Base-by-base conservation (phyloP, 53 echinoderm and acorn worm genomes). In the Stichopus horrens region DNA sequence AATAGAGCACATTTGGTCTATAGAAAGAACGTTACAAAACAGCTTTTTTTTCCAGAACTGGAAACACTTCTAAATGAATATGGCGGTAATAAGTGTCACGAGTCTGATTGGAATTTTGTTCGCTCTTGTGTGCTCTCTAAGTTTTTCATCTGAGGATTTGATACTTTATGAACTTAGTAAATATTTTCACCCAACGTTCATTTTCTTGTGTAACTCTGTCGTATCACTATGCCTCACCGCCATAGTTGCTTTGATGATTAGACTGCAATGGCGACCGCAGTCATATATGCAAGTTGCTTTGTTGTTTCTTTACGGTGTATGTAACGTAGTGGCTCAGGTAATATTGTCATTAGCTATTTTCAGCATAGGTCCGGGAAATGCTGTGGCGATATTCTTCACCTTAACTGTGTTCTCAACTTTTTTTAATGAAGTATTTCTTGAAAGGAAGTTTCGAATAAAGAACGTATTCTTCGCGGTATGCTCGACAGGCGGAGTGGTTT, bases 301-400 rank as follows among this genome's bases (percentile, higher is more conserved):
- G 52, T 7, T 67, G 20, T 16, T 68, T 4, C 52, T 67, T 3
- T 65, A 85, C 21, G 68, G 85, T 9, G 52, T 10, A 4, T 85
- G 21, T 18, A 23, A 51, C 13, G 21, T 8, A 16, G 6, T 22
- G 10, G 5, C 14, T 5, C 85, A 85, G 52, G 10, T 85, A 4
- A 10, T 16, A 5, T 65, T 65, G 7, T 14, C 65, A 11, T 4
- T 51, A 14, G 20, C 85, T 65, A 65, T 65, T 23, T 85, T 85
- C 14, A 65, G 52, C 52, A 85, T 85, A 10, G 85, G 85, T 9
- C 85, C 85, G 16, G 85, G 68, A 21, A 85, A 51, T 58, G 85
- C 85, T 18, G 60, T 65, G n/a, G 85, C 85, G 11, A 6, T 85
- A 67, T 85, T 85, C 22, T 85, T 85, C 58, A 85, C 85, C 2